Conservation (phyloP, 2,797 vertebrate genomes). For the Pseudocheirus occidentalis region DNA sequence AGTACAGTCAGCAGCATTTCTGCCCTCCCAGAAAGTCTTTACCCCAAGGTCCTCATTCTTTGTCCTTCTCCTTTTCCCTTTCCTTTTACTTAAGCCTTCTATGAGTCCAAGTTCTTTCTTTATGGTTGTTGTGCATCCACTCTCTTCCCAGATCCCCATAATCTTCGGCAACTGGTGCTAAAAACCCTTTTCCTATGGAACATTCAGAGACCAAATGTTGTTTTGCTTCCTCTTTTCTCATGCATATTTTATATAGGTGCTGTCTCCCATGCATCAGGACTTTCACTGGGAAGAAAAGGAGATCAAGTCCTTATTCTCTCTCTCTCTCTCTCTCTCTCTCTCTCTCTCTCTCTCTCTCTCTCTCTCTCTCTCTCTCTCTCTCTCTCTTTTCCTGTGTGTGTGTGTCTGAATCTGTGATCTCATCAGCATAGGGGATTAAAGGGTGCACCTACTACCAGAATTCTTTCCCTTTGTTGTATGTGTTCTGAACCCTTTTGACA, state of each 20-base stretch:
- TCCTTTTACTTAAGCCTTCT: background rate
- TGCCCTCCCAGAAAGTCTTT: slow-evolving; percentile 32
- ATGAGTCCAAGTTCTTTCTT: slow-evolving; percentile 24
- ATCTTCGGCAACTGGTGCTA: slow-evolving; percentile 9
- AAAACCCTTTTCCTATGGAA: background rate
- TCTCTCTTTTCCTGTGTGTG: background rate
- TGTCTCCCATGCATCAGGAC: slow-evolving; percentile 3
- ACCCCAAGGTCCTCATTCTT: background rate
- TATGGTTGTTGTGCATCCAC: background rate
- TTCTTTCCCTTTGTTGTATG: background rate
- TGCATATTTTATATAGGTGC: slow-evolving; percentile 22
- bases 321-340: too few species aligned
- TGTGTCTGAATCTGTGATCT: background rate
- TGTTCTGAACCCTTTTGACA: background rate
- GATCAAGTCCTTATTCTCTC: background rate
- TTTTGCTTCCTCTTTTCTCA: slow-evolving; percentile 25
- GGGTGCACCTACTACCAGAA: background rate
- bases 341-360: too few species aligned
- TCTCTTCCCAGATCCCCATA: background rate
- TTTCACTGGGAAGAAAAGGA: slow-evolving; percentile 24
- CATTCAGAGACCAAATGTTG: slow-evolving; percentile 22
- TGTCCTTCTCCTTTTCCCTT: background rate
- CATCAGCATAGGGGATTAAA: background rate
- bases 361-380: too few species aligned
- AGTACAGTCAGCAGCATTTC: slow-evolving; percentile 1